phyloP scores from a whole-genome alignment of 2,797 vertebrate species.

The Karalla daura region DNA sequence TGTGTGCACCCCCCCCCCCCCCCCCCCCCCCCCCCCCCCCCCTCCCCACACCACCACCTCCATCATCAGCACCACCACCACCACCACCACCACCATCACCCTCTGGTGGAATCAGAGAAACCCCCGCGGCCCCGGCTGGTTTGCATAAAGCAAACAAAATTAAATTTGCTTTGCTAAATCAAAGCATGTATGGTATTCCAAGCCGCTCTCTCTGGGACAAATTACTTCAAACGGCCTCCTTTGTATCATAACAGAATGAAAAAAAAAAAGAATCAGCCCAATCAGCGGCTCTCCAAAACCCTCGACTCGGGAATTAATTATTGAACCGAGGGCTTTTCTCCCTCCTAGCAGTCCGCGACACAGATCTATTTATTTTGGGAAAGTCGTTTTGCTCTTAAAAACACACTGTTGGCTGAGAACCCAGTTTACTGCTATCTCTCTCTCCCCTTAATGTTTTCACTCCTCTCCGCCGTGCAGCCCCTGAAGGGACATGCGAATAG shows the following conservation, averaged over 20 bases:
- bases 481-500: constrained; percentile 68
- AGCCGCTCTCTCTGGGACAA: constrained; percentile 99
- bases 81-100: too few species aligned
- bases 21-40: constrained; percentile 82
- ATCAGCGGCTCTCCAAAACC: constrained; percentile 97
- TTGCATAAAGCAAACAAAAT: constrained; percentile 99
- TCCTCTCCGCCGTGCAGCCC: constrained; percentile 54
- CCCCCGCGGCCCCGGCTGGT: constrained; percentile 94
- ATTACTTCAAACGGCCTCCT: constrained; percentile 99
- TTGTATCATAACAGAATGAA: constrained; percentile 99
- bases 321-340: constrained; percentile 94
- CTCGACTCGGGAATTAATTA: constrained; percentile 99
- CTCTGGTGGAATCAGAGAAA: constrained; percentile 84
- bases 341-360: constrained; percentile 88
- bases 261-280: constrained; percentile 93
- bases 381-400: constrained; percentile 82
- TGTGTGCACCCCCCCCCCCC: constrained; percentile 70
- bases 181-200: constrained; percentile 98
- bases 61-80: too few species aligned
- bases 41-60: too few species aligned
- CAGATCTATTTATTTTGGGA: constrained; percentile 89
- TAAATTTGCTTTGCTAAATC: constrained; percentile 99
- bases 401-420: constrained; percentile 71
- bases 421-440: constrained; percentile 55
- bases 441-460: constrained; percentile 55